Percentiles rank a stretch among this genome's conserved stretches.
Conservation (phyloP, 2,797 vertebrate genomes). For the Labeo calbasu region DNA sequence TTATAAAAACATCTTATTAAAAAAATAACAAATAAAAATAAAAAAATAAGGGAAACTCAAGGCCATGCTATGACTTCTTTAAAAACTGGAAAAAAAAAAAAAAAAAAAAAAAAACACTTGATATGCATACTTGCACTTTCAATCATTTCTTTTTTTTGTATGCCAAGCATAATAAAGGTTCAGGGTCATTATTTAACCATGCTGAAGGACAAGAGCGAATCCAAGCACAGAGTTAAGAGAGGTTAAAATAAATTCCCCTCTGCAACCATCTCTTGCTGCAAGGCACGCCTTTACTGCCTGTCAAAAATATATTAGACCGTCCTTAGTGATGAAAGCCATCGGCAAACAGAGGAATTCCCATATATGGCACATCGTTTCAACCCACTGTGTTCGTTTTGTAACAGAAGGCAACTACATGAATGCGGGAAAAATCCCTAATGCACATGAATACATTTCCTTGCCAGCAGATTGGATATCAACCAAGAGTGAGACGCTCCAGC, state of each 20-base stretch:
- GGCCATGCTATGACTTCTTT: not conserved
- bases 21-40: too few relatives aligned
- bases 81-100: too few relatives aligned
- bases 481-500: constrained; percentile 38
- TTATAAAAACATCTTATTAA: not conserved
- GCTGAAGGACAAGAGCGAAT: not conserved
- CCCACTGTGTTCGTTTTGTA: constrained; percentile 34
- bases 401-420: constrained; percentile 44
- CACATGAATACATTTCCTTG: constrained; percentile 45
- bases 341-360: constrained; percentile 35
- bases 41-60: not conserved
- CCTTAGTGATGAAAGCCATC: constrained; percentile 20
- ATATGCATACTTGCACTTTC: not conserved
- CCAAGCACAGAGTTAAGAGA: not conserved
- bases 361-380: constrained; percentile 29
- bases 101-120: not conserved
- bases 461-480: constrained; percentile 36
- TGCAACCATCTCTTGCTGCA: not conserved
- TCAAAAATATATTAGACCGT: not conserved
- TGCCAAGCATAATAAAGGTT: not conserved
- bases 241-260: constrained; percentile 10
- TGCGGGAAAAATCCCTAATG: constrained; percentile 49
- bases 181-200: not conserved
- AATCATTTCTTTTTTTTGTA: not conserved
- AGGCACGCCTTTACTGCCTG: not conserved